These are phyloP conservation scores for Mesitornis unicolor DNA, from an alignment of 2,113 vertebrate species.

Conservation along the genomic window DNA sequence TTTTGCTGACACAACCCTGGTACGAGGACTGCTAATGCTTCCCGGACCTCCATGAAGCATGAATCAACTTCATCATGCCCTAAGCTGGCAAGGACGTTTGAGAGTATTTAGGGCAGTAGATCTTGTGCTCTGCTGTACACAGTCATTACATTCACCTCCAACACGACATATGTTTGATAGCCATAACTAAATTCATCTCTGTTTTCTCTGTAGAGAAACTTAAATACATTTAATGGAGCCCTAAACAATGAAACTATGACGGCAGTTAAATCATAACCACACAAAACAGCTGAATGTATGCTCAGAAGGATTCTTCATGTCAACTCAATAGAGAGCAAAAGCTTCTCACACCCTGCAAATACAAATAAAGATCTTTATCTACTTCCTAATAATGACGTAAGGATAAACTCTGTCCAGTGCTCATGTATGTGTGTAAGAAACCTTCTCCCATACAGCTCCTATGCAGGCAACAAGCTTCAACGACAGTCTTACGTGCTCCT, in stretches of 20 bases:
- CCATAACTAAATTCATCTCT: not conserved
- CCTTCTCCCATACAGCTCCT: not conserved
- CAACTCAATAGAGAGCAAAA: not conserved
- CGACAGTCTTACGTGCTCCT: not conserved
- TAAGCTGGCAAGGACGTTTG: not conserved
- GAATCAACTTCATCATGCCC: not conserved
- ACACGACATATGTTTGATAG: not conserved
- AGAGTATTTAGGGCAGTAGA: not conserved
- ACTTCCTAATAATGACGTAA: conserved; percentile 14
- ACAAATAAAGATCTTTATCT: conserved; percentile 36
- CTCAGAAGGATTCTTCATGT: conserved; percentile 21
- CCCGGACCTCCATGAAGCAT: not conserved
- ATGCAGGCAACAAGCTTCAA: not conserved
- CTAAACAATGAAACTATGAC: not conserved
- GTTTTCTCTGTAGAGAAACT: not conserved
- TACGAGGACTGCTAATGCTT: not conserved
- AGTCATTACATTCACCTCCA: not conserved
- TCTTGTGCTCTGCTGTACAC: not conserved
- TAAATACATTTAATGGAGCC: not conserved
- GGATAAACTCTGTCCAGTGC: not conserved
- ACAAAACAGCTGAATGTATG: not conserved
- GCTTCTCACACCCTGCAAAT: conserved; percentile 19
- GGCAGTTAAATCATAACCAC: conserved; percentile 4
- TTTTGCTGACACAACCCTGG: not conserved
- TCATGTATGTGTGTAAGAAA: not conserved